Base-by-base conservation (phyloP, 2,797 vertebrate genomes). In the Chelidonichthys spinosus region DNA sequence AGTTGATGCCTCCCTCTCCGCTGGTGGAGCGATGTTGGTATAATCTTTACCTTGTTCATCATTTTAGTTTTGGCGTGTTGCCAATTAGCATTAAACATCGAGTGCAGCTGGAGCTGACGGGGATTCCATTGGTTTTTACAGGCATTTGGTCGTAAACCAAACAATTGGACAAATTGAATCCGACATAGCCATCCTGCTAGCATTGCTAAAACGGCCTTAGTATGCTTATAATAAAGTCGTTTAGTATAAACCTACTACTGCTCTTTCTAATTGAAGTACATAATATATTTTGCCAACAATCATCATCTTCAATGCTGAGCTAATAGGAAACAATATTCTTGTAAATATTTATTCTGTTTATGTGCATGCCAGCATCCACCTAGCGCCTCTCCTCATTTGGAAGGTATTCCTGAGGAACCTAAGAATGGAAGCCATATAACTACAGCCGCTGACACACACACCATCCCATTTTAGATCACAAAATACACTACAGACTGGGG, bases 1-100 rank as follows among this genome's bases (percentile, higher is more conserved):
- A 85, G 86, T 85, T 70, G 63, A 84, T 69, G 83, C 76, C 46
- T 84, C 85, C 56, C 49, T 64, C 39, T 50, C 47, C 43, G 11
- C 58, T 64, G 67, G 42, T 53, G 56, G 63, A 72, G 54, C 52
- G 25, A 70, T 49, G 63, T 17, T 25, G 25, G 25, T 25, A 25
- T n/a, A n/a, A n/a, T n/a, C n/a, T 25, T 25, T 25, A 25, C 25
- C 25, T 25, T n/a, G 8, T 17, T 35, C 46, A 60, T 14, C 32
- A 25, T 49, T 44, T 10, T 18, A 59, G 36, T 11, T 35, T 55
- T 18, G 25, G 25, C 25, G 25, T 25, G 25, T 2, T 11, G 4
- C 18, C 13, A 25, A 35, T 47, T 6, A 60, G 17, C 18, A 36
- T 11, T 14, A 0, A 73, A 46, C 8, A 17, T 6, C 42, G 1